Conservation (phyloP, 2,888 invertebrate genomes). For the Cosmopolites sordidus region DNA sequence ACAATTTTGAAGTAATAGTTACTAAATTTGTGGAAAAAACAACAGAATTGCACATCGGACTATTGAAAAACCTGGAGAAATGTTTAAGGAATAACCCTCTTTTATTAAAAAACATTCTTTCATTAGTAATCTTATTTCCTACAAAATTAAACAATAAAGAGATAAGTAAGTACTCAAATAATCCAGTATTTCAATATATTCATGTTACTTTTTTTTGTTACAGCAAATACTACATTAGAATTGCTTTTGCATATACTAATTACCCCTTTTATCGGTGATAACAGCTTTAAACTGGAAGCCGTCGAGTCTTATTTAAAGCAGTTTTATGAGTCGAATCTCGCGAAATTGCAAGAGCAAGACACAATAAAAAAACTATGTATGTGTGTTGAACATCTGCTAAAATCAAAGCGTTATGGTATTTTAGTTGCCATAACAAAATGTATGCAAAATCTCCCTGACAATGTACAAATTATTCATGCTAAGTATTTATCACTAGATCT, state of each 20-base stretch:
- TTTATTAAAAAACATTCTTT: slow-evolving; percentile 28
- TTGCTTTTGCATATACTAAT: slow-evolving; percentile 13
- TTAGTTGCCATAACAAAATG: slow-evolving; percentile 23
- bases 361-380: slow-evolving; percentile 29
- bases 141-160: slow-evolving; percentile 10
- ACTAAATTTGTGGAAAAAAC: slow-evolving; percentile 20
- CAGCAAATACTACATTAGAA: slow-evolving; percentile 14
- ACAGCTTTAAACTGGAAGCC: neutral
- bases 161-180: slow-evolving; percentile 20
- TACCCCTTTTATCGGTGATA: slow-evolving; percentile 2
- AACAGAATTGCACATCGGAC: slow-evolving; percentile 26
- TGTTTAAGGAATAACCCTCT: slow-evolving; percentile 33
- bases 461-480: slow-evolving; percentile 26
- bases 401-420: slow-evolving; percentile 30
- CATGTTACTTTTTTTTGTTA: too few relatives aligned
- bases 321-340: slow-evolving; percentile 3
- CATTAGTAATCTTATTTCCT: slow-evolving; percentile 18
- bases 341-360: slow-evolving; percentile 19
- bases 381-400: slow-evolving; percentile 32
- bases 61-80: slow-evolving; percentile 31
- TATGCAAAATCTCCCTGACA: slow-evolving; percentile 23
- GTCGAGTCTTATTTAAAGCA: slow-evolving; percentile 10
- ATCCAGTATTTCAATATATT: slow-evolving; percentile 1
- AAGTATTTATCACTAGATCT: slow-evolving; percentile 22
- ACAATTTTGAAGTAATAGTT: neutral